phyloP scores from a whole-genome alignment of 2,113 vertebrate genomes.

The Carassius carassius region DNA sequence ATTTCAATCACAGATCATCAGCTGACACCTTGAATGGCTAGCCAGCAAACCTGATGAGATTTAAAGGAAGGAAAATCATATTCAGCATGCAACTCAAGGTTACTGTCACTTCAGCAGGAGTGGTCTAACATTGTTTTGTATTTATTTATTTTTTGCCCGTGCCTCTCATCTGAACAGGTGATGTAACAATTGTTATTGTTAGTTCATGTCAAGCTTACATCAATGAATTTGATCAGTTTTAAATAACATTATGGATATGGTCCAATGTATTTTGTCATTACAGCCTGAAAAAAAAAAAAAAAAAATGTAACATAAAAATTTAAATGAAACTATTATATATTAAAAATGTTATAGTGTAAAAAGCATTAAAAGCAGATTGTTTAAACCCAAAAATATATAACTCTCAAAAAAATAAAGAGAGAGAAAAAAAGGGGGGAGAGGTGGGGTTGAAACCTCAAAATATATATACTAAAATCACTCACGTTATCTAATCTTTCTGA shows the following conservation, averaged over 20 bases:
- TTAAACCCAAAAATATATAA: too few relatives aligned
- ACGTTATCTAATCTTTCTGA: background rate
- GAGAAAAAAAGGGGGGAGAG: too few relatives aligned
- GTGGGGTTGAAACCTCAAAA: background rate
- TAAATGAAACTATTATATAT: too few relatives aligned
- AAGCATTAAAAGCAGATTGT: too few relatives aligned
- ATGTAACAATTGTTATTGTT: constrained; percentile 1
- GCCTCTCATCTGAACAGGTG: background rate
- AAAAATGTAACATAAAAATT: too few relatives aligned
- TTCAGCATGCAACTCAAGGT: background rate
- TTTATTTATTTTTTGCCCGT: background rate
- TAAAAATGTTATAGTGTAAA: too few relatives aligned
- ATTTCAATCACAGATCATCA: constrained; percentile 35
- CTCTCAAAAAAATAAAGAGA: too few relatives aligned
- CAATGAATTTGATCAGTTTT: background rate
- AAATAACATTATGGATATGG: background rate
- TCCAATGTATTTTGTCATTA: background rate
- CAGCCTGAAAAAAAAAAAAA: background rate
- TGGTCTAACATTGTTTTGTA: background rate
- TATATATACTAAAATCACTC: background rate
- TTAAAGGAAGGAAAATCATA: background rate
- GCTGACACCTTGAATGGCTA: constrained; percentile 10
- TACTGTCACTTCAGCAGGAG: background rate
- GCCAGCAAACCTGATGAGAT: background rate
- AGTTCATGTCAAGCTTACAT: background rate